Base-by-base conservation (phyloP, 2,888 invertebrate species). In the Unio delphinus region DNA sequence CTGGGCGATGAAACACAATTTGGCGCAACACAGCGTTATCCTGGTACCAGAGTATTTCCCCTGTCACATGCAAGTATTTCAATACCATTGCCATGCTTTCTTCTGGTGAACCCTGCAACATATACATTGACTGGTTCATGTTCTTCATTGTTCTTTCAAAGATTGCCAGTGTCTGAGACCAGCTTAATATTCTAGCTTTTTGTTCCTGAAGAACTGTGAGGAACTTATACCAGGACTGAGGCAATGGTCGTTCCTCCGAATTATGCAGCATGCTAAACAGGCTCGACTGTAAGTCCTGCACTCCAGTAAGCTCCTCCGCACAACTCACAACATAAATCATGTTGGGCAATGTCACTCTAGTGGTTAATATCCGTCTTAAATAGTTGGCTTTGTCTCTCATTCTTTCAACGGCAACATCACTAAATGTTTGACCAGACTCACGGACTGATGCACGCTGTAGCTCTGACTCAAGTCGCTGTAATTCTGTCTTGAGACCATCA, bases 41-140 rank as follows among this genome's bases (percentile, higher is more conserved):
- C 59, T 80, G 75, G 67, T 84, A 87, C 87, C 87, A 87, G 20
- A 87, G 83, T 45, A 87, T 87, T 64, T 87, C 87, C 7, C 85
- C 83, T 55, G 65, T 84, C 11, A 78, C 73, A 64, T 83, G 83
- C 54, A 87, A 73, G 68, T 87, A 87, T 67, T 81, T 75, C 63
- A 87, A 72, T 1, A 87, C 82, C 70, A 81, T 82, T 54, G 80
- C 79, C 28, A 87, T 73, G 69, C 84, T 85, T 54, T 76, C 76
- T 30, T 83, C 81, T 6, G 83, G 72, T 3, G 86, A 85, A 4
- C 87, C 87, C 28, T 81, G 79, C 58, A 83, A 72, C 23, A 78
- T 78, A 61, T 83, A 82, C 78, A 84, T 81, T 0, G 86, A 85
- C 74, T 84, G 78, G 23, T 82, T 80, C 65, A 81, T 59, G 17